Percentiles rank a stretch among this genome's conserved stretches.
Conservation (phyloP, 1,140 invertebrate species). For the Lerema accius region DNA sequence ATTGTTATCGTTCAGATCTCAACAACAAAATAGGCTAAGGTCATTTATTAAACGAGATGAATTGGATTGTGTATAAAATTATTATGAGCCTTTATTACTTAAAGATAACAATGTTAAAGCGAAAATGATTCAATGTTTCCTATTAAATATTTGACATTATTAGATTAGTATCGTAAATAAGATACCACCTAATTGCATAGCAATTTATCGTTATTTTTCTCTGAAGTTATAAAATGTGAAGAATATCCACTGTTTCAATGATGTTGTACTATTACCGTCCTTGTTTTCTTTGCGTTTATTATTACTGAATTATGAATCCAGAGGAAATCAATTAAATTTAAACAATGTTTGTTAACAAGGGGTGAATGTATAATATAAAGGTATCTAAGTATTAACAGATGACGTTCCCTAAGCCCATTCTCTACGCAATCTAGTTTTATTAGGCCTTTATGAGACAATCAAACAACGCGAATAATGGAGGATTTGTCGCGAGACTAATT, state of each 20-base stretch:
- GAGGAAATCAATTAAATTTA: too few species aligned
- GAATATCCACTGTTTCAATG: too few species aligned
- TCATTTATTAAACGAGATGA: slow-evolving; percentile 9
- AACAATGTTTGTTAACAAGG: too few species aligned
- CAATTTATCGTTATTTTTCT: background rate
- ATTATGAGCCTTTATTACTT: background rate
- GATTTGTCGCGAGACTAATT: slow-evolving; percentile 52
- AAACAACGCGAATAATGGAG: slow-evolving; percentile 27
- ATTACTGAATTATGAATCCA: too few species aligned
- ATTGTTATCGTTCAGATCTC: slow-evolving; percentile 20
- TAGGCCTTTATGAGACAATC: background rate
- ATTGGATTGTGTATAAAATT: slow-evolving; percentile 8
- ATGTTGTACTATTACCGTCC: too few species aligned
- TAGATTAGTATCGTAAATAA: background rate
- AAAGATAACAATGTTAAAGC: background rate
- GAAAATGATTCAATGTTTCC: background rate
- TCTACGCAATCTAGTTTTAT: too few species aligned
- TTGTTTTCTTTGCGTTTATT: too few species aligned
- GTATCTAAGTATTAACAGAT: too few species aligned
- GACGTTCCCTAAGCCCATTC: too few species aligned
- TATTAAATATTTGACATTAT: background rate
- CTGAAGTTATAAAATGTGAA: background rate
- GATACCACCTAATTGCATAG: background rate
- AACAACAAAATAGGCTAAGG: slow-evolving; percentile 18
- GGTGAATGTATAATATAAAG: too few species aligned